Base-by-base conservation (phyloP, 2,797 vertebrate genomes). In the Aplochiton taeniatus region DNA sequence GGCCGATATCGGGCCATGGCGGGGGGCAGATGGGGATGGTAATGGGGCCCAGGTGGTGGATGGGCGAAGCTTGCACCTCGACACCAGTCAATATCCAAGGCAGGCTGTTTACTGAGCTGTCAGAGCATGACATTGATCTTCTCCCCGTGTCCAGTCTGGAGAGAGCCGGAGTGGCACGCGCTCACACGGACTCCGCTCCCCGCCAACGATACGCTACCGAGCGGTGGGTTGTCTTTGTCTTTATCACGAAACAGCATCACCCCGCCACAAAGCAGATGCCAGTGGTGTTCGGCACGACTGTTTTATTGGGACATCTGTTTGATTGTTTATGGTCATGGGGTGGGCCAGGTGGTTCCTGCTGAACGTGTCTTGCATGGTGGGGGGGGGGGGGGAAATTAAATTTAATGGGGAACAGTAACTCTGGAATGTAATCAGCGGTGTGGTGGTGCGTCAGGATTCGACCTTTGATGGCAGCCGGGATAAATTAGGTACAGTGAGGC, bases 21-120 rank as follows among this genome's bases (percentile, higher is more conserved):
- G 18, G 45, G 61, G 46, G 61, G 59, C 72, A 66, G 57, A 47
- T 55, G 72, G 74, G 3, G 17, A 19, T 16, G 45, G 61, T 56
- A 72, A 72, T 62, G 51, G 58, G 74, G 4, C 1, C 43, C 50
- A 54, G 61, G 48, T 14, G 58, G 31, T 74, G 47, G 16, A 58
- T 4, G 47, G 31, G 17, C 1, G 4, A 65, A 65, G 77, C 31
- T 6, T 31, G 31, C 65, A 74, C 65, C 70, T 60, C 7, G 11
- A 74, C 70, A 61, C 17, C 57, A 71, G 67, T 82, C 73, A 74
- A 75, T 68, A 80, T 66, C 6, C 11, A 13, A 73, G 54, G 53
- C 11, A 66, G 66, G 70, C 74, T 72, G 70, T 82, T 85, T 79
- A 75, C 73, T 61, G 56, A 76, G 73, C 69, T 72, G 73, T 78